Conservation (phyloP, 2,888 invertebrate species). For the Acanthosepion esculentum region DNA sequence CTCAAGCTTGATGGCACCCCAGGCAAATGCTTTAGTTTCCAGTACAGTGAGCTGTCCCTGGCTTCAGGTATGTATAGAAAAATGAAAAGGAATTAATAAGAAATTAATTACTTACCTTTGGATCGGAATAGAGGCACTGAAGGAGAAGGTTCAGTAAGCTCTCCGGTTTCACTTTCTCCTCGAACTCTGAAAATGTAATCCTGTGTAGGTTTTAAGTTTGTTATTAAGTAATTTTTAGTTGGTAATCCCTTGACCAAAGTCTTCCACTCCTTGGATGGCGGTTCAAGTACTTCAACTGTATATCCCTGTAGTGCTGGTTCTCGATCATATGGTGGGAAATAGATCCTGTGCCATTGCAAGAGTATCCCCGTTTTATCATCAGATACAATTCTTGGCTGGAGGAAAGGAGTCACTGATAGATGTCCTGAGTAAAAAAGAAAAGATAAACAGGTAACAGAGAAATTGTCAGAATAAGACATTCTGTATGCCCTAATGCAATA, state of each 20-base stretch:
- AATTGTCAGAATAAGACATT: not conserved
- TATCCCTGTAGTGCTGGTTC: slow-evolving; percentile 49
- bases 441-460: not conserved
- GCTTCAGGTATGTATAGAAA: no score
- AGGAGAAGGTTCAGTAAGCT: slow-evolving; percentile 96
- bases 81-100: not conserved
- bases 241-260: slow-evolving; percentile 62
- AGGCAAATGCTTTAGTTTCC: no score
- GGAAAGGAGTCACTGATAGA: slow-evolving; percentile 63
- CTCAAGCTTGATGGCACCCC: no score
- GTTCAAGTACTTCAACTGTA: slow-evolving; percentile 62
- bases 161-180: slow-evolving; percentile 89
- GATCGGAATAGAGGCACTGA: slow-evolving; percentile 76
- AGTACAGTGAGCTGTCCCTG: no score
- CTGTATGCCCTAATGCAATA: no score
- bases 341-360: slow-evolving; percentile 67
- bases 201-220: slow-evolving; percentile 86
- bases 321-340: slow-evolving; percentile 56
- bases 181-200: slow-evolving; percentile 97
- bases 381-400: slow-evolving; percentile 64
- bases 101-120: slow-evolving; percentile 55
- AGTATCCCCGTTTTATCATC: slow-evolving; percentile 63
- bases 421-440: slow-evolving; percentile 55
- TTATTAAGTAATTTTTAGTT: slow-evolving; percentile 62
- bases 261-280: slow-evolving; percentile 59